A percentile compares a stretch with the other conserved stretches of the same genome.
Conservation (phyloP, 2,797 vertebrate genomes). For the Chaenodraco wilsoni region DNA sequence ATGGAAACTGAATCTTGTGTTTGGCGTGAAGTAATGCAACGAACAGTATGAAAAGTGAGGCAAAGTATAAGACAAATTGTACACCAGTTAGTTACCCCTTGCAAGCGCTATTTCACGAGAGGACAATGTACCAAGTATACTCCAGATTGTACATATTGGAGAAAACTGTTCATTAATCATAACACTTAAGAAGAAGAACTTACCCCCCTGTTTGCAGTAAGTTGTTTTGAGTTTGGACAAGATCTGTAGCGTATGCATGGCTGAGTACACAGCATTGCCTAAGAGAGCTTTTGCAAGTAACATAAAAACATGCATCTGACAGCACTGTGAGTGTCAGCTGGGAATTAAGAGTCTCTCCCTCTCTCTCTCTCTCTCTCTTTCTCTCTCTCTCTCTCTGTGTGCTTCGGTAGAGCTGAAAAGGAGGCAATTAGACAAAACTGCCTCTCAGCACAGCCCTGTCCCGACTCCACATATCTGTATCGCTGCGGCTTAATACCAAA, state of each 20-base stretch:
- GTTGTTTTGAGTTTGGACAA: constrained; percentile 38
- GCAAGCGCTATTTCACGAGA: not conserved
- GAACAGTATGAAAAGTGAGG: constrained; percentile 7
- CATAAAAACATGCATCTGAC: constrained; percentile 70
- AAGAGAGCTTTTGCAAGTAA: constrained; percentile 62
- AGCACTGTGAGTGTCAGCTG: constrained; percentile 50
- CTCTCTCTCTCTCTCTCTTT: not conserved
- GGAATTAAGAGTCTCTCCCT: constrained; percentile 34
- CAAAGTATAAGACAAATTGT: constrained; percentile 12
- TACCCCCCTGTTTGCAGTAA: constrained; percentile 72
- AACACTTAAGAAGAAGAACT: constrained; percentile 62
- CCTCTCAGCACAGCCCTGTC: constrained; percentile 65
- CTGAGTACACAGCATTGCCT: constrained; percentile 80
- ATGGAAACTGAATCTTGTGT: not conserved
- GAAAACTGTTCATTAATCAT: constrained; percentile 21
- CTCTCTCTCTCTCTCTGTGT: constrained; percentile 19
- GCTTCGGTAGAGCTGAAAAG: constrained; percentile 66
- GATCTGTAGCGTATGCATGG: constrained; percentile 74
- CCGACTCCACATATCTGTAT: constrained; percentile 72
- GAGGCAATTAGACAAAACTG: constrained; percentile 75
- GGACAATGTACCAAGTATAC: not conserved
- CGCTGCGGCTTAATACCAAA: constrained; percentile 62
- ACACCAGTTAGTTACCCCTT: not conserved
- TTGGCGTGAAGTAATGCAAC: constrained; percentile 1
- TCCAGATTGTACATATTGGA: constrained; percentile 9